Evolutionary conservation across 2,797 vertebrate genomes (phyloP).

Genomic region (Aulostomus chinensis): DNA sequence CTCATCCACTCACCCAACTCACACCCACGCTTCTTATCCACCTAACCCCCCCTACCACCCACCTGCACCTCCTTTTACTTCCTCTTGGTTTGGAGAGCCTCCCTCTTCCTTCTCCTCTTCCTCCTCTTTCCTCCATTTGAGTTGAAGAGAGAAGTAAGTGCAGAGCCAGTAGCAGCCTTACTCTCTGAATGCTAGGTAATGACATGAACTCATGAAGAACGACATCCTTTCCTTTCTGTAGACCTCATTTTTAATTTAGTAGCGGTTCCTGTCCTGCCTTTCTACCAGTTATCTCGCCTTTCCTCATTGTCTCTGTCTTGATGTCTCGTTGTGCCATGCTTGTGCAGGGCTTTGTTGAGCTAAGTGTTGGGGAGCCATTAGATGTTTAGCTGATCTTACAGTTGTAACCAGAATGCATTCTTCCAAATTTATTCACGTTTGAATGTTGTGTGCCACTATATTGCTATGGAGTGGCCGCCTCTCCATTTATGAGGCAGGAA

Average conservation of each 20-base stretch:
- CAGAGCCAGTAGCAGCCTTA: slow-evolving; percentile 83
- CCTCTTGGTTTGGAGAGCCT: slow-evolving; percentile 67
- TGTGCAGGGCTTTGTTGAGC: too few relatives aligned
- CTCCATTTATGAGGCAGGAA: too few relatives aligned
- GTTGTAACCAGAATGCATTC: too few relatives aligned
- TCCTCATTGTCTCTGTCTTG: slow-evolving; percentile 8
- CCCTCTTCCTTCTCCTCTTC: slow-evolving; percentile 65
- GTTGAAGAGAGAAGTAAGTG: slow-evolving; percentile 84
- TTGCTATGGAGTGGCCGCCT: too few relatives aligned
- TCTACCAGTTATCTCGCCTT: slow-evolving; percentile 28
- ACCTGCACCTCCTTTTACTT: slow-evolving; percentile 51
- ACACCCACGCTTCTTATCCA: slow-evolving; percentile 45
- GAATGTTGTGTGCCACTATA: too few relatives aligned
- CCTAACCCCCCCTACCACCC: slow-evolving; percentile 34
- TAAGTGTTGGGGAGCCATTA: too few relatives aligned
- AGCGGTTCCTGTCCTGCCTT: slow-evolving; percentile 39
- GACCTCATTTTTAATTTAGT: slow-evolving; percentile 63
- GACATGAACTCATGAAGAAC: slow-evolving; percentile 66
- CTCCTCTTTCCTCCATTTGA: slow-evolving; percentile 79
- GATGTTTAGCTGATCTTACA: too few relatives aligned
- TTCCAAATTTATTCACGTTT: too few relatives aligned
- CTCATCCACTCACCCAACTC: slow-evolving; percentile 56
- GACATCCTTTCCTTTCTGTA: slow-evolving; percentile 61
- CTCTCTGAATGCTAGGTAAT: slow-evolving; percentile 75
- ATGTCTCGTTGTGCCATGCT: slow-evolving; percentile 4